phyloP scores from a whole-genome alignment of 2,888 invertebrate genomes.

The Drosophila atroscutellata region DNA sequence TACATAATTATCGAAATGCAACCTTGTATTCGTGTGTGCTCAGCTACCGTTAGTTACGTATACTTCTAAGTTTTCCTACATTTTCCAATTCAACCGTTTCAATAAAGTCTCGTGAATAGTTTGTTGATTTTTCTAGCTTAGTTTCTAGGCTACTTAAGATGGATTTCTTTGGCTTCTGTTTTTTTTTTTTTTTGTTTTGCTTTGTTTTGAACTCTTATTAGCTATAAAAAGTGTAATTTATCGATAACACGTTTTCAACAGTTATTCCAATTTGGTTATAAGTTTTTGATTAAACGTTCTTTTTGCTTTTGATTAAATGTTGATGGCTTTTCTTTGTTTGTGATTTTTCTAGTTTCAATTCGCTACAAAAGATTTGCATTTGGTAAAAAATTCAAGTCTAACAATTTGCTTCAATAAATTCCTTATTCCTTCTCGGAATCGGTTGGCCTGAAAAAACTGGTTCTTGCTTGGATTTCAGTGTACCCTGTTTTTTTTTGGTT shows the following conservation, averaged over 20 bases:
- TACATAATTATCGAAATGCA: slow-evolving; percentile 72
- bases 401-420: slow-evolving; percentile 79
- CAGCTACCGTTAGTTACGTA: slow-evolving; percentile 75
- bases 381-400: slow-evolving; percentile 81
- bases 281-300: slow-evolving; percentile 77
- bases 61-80: slow-evolving; percentile 44
- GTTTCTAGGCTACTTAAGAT: slow-evolving; percentile 65
- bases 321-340: slow-evolving; percentile 18
- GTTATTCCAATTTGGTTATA: slow-evolving; percentile 64
- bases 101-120: slow-evolving; percentile 72
- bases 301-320: slow-evolving; percentile 58
- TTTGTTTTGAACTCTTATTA: slow-evolving; percentile 65
- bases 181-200: no score
- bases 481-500: slow-evolving; percentile 58
- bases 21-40: slow-evolving; percentile 63
- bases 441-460: slow-evolving; percentile 57
- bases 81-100: slow-evolving; percentile 63
- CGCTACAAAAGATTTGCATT: slow-evolving; percentile 63
- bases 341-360: slow-evolving; percentile 45
- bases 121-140: slow-evolving; percentile 48
- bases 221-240: slow-evolving; percentile 54
- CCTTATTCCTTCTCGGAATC: slow-evolving; percentile 65
- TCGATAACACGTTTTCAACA: slow-evolving; percentile 75
- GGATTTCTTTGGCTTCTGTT: slow-evolving; percentile 76
- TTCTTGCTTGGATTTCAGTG: slow-evolving; percentile 41